Base-by-base conservation (phyloP, 2,888 invertebrate species). In the Synanthedon myopaeformis region DNA sequence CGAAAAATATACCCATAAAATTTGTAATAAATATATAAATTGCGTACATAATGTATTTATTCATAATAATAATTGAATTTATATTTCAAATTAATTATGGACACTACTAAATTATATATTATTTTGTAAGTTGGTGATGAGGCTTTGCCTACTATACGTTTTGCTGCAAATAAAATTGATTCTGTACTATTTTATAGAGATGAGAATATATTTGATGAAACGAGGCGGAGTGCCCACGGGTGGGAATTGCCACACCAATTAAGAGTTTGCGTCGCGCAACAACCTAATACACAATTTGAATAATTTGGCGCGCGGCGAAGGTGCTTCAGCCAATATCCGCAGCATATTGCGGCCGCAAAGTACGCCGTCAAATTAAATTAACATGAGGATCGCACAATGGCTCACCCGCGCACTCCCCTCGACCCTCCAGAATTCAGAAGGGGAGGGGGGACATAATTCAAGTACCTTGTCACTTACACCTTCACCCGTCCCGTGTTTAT, bases 281-380 rank as follows among this genome's bases (percentile, higher is more conserved):
- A 57, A 51, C 54, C 54, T 56, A 58, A 56, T 45, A 61, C 56
- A 59, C 51, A 59, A 45, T 45, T 45, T 45, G 45, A 45, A 45
- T 45, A 45, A 45, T 45, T 45, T 13, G 6, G 45, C 45, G 45
- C 12, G 45, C 13, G 45, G 45, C n/a, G 45, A 60, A 63, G 70
- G 65, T 61, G 70, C 71, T 74, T 73, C 67, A 63, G 65, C 69
- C 71, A 75, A 75, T 73, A 70, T 68, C 65, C 61, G 61, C 59
- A 62, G 55, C 60, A 63, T 71, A 65, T 68, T 64, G 63, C 61
- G 62, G 62, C 60, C 67, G 69, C 65, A 65, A 63, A 69, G 67
- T 67, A 68, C 69, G 64, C 61, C 66, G 68, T 66, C 64, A 72
- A 79, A 82, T 82, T 77, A 75, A 79, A 79, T 81, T 80, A 81